phyloP scores from a whole-genome alignment of 1,140 invertebrate genomes.

The Frieseomelitta varia region DNA sequence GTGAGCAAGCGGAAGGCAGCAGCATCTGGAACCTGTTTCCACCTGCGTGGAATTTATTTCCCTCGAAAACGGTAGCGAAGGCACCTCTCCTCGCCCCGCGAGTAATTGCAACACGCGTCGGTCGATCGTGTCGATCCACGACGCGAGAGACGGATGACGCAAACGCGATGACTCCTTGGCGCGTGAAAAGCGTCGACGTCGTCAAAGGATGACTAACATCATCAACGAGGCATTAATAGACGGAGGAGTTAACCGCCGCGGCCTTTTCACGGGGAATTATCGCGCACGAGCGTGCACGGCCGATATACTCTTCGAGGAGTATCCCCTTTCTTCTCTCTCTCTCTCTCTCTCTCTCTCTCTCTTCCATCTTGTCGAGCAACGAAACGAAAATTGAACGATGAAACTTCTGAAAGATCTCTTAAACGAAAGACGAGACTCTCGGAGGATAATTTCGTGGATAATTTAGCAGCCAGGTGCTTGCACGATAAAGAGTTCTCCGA shows the following conservation, averaged over 20 bases:
- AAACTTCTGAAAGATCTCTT: neutral
- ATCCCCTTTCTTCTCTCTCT: too few species aligned
- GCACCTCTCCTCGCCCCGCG: neutral
- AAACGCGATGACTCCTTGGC: slow-evolving; percentile 42
- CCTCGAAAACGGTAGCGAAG: neutral
- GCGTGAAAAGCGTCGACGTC: slow-evolving; percentile 34
- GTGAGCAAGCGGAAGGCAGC: neutral
- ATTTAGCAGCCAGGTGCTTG: neutral
- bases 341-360: too few species aligned
- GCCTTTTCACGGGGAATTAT: neutral
- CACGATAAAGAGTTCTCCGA: neutral
- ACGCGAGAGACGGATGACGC: slow-evolving; percentile 23
- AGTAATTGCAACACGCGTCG: slow-evolving; percentile 42
- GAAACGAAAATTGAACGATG: slow-evolving; percentile 22
- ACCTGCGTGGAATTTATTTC: slow-evolving; percentile 28
- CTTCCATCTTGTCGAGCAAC: neutral
- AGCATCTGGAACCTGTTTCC: slow-evolving; percentile 27
- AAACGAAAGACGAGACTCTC: neutral
- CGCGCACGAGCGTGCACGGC: neutral
- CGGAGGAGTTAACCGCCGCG: slow-evolving; percentile 1
- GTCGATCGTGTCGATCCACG: slow-evolving; percentile 31
- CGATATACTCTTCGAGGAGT: neutral
- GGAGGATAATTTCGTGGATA: neutral
- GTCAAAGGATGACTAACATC: slow-evolving; percentile 48
- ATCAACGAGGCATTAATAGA: slow-evolving; percentile 30